phyloP scores from a whole-genome alignment of 2,888 invertebrate species.

The Meganola albula region DNA sequence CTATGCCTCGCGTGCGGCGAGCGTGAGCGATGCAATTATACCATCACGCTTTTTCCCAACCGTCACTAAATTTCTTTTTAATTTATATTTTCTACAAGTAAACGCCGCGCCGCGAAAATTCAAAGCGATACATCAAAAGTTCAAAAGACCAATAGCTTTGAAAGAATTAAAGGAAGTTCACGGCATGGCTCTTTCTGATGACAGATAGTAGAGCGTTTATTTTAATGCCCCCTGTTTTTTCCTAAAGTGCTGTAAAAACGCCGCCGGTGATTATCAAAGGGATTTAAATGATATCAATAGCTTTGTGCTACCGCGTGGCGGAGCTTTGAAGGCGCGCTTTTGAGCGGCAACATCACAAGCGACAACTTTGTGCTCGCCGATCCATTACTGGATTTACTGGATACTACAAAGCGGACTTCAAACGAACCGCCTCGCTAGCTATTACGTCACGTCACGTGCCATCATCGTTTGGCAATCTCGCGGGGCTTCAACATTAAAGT shows the following conservation, averaged over 20 bases:
- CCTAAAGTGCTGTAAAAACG: slow-evolving; percentile 45
- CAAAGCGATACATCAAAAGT: too few species aligned
- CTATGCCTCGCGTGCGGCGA: slow-evolving; percentile 43
- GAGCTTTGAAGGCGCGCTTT: slow-evolving; percentile 61
- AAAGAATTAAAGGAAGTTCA: too few species aligned
- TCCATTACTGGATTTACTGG: slow-evolving; percentile 50
- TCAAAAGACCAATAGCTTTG: too few species aligned
- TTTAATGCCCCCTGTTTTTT: too few species aligned
- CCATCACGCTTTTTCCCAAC: slow-evolving; percentile 48
- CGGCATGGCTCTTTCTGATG: too few species aligned
- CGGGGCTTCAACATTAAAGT: slow-evolving; percentile 12
- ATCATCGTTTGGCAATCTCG: slow-evolving; percentile 37
- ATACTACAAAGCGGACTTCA: slow-evolving; percentile 58
- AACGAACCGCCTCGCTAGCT: slow-evolving; percentile 45
- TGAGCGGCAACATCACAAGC: slow-evolving; percentile 51
- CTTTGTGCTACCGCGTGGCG: slow-evolving; percentile 64
- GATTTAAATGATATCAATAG: slow-evolving; percentile 72
- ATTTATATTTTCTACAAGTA: too few species aligned
- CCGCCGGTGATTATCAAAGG: slow-evolving; percentile 59
- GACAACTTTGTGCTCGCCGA: slow-evolving; percentile 50
- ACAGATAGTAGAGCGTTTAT: too few species aligned
- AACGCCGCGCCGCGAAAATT: too few species aligned
- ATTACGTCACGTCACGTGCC: slow-evolving; percentile 64
- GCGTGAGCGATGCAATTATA: slow-evolving; percentile 58
- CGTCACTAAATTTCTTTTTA: too few species aligned